Base-by-base conservation (phyloP, 2,113 vertebrate genomes). In the Eretmochelys imbricata region DNA sequence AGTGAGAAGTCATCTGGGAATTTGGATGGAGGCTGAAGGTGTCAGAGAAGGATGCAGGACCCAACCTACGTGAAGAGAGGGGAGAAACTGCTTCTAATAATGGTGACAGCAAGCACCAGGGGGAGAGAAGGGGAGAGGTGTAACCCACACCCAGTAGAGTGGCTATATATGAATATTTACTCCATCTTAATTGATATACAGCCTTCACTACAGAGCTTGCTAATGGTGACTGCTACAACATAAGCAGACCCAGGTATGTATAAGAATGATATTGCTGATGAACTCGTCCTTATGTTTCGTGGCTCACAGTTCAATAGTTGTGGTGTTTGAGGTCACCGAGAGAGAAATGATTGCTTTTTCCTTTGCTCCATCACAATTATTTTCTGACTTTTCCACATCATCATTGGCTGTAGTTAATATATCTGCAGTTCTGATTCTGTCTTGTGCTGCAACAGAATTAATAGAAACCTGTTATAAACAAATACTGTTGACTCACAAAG, bases 331-430 rank as follows among this genome's bases (percentile, higher is more conserved):
- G 51, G 27, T 35, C 55, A 48, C 5, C 0, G 16, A 69, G 57
- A 75, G 20, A 88, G 54, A 87, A 93, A 95, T 85, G 46, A 57
- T 80, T 82, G 27, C 69, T 91, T 95, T 93, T 79, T 78, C 50
- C 86, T 84, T 92, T 96, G 87, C 91, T 85, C 88, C 53, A 10
- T 53, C 35, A 1, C 31, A 88, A 79, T 82, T 85, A 48, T 85
- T 90, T 97, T 88, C 75, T 87, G 55, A 59, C 38, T 84, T 14
- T 54, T 89, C 29, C 59, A 93, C 84, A 50, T 57, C 11, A 62
- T 16, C 12, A 19, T 2, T 57, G 84, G 84, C 49, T 69, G 22
- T 46, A 54, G 46, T 65, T 62, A 55, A 25, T 76, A 38, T 6
- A 46, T 25, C 72, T 46, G 38, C 38, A 42, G 51, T 16, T 91